phyloP scores from a whole-genome alignment of 2,113 vertebrate species.

The Stictonetta naevosa region DNA sequence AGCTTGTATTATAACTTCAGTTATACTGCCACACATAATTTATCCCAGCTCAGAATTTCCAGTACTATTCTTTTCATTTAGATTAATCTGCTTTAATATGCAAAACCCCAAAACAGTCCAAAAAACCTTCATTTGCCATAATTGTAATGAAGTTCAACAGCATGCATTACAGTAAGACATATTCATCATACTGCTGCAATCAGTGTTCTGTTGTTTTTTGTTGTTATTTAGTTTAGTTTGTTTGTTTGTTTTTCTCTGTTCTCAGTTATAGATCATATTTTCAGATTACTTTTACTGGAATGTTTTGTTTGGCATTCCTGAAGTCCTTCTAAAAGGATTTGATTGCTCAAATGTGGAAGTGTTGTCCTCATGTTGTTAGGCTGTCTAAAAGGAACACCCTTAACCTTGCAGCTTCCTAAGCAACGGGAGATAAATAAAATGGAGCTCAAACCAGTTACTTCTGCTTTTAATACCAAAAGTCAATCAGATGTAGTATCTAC shows the following conservation, averaged over 20 bases:
- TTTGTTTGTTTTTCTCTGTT: constrained; percentile 16
- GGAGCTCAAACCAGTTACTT: background rate
- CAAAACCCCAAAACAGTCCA: constrained; percentile 44
- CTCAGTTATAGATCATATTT: constrained; percentile 61
- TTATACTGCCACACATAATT: background rate
- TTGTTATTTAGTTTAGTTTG: background rate
- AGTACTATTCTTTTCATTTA: constrained; percentile 50
- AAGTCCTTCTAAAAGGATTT: constrained; percentile 67
- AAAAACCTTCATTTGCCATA: background rate
- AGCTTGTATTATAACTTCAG: background rate
- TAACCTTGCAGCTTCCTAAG: constrained; percentile 31
- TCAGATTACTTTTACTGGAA: constrained; percentile 64
- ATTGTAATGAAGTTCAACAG: constrained; percentile 54
- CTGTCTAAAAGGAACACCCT: background rate
- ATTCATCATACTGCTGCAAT: background rate
- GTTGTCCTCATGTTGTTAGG: constrained; percentile 12
- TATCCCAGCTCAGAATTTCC: background rate
- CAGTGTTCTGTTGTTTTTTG: background rate
- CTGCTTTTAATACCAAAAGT: background rate
- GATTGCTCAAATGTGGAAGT: constrained; percentile 59
- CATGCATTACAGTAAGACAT: background rate
- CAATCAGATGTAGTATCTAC: background rate
- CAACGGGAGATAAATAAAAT: constrained; percentile 33
- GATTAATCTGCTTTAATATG: constrained; percentile 48
- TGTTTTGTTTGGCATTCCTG: constrained; percentile 69